Evolutionary conservation across 2,888 invertebrate species (phyloP), one percentile per base, ranked within the genome.

Genomic region (Cataglyphis altisquamis): DNA sequence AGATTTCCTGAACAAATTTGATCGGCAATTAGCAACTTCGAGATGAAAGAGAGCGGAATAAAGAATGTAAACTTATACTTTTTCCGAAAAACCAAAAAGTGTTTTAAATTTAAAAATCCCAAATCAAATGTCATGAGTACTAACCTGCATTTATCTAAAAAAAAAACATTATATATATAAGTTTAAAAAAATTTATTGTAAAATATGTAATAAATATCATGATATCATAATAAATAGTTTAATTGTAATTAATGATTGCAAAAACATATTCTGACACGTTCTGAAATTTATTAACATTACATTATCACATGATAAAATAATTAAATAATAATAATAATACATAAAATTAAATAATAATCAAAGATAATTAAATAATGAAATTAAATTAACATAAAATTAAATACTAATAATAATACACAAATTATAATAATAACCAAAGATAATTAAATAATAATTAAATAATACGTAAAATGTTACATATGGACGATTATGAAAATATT

Each of bases 21-120:
- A 67, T 57, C 68, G 67, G 21, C 68, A 67, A 67, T 77, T 67
- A 57, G 41, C 41, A 77, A 29, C 57, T 67, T 41, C n/a, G 15
- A 41, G 39, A 67, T 32, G 21, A 57, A 77, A 55, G 29, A 41
- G 10, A n/a, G n/a, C 8, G n/a, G n/a, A 67, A 55, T 66, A 66
- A 75, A 39, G 2, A 36, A 52, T 48, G 5, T 15, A n/a, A n/a
- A 52, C 12, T 73, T n/a, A 63, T 45, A 15, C 25, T 74, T n/a
- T 48, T 32, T 15, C 9, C 36, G 5, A 5, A 55, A 55, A n/a
- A 29, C 25, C 29, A 0, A 25, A 55, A 1, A 21, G 0, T 8
- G 5, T 21, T 18, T 63, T 2, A 32, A 3, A 8, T 62, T 29
- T 73, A 60, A 60, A 60, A 62, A 60, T 73, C 12, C n/a, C 10